A percentile compares a stretch with the other conserved stretches of the same genome.
Conservation (phyloP, 2,113 vertebrate species). For the Muntiacus reevesi region DNA sequence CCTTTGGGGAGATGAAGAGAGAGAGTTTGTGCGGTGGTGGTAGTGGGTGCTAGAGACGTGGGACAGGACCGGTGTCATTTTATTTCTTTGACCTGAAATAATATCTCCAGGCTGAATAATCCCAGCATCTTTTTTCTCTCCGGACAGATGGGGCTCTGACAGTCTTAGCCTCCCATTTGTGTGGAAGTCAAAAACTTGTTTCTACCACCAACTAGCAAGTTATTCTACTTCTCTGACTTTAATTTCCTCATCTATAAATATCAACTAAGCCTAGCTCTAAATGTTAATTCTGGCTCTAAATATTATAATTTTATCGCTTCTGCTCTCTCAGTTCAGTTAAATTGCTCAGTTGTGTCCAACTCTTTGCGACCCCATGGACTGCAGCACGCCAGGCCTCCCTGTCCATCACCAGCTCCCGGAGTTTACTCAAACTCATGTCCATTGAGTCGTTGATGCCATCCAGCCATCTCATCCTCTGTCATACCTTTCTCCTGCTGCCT, state of each 20-base stretch:
- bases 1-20: neutral
- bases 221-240: neutral
- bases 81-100: neutral
- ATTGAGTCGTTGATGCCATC: neutral
- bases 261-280: neutral
- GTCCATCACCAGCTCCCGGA: neutral
- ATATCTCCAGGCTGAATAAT: neutral
- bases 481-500: neutral
- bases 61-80: neutral
- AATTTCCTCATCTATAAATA: conserved; percentile 27
- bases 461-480: neutral
- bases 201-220: neutral
- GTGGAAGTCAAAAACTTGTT: neutral
- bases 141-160: neutral
- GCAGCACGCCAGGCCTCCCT: neutral
- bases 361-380: neutral
- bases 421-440: neutral
- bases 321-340: neutral
- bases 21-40: neutral
- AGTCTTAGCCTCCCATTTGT: neutral
- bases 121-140: neutral
- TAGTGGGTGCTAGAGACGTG: neutral
- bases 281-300: neutral
- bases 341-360: neutral
- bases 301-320: conserved; percentile 16